Conservation (phyloP, 92 coral and sea anemone species). For the Epizoanthus illoricatus region DNA sequence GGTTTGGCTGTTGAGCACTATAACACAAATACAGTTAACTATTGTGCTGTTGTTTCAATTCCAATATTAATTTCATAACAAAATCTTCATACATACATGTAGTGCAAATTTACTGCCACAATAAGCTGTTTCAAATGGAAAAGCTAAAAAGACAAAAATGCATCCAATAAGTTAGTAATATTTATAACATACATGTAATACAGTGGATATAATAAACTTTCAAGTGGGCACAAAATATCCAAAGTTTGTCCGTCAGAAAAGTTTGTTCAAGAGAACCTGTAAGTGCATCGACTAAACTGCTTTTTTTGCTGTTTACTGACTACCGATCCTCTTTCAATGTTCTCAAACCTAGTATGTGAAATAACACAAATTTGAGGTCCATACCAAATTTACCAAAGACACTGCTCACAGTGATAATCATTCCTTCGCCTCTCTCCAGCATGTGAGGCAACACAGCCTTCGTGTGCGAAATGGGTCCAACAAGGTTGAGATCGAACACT, state of each 20-base stretch:
- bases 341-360: no score
- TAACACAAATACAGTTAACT: no score
- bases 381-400: conserved; percentile 80
- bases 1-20: no score
- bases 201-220: no score
- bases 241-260: no score
- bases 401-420: conserved; percentile 83
- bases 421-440: conserved; percentile 70
- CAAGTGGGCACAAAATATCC: no score
- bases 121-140: conserved; percentile 37
- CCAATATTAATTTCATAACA: not conserved
- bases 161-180: not conserved
- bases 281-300: no score
- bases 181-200: no score
- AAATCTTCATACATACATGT: conserved; percentile 17
- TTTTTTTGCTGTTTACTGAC: no score
- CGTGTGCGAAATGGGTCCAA: conserved; percentile 85
- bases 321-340: no score
- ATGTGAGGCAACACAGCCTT: conserved; percentile 88
- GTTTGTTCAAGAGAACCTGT: no score
- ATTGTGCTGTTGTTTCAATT: not conserved
- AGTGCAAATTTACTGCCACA: conserved; percentile 47
- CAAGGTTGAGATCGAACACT: conserved; percentile 65
- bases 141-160: not conserved
- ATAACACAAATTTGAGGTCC: no score